Conservation (phyloP, 64 coral and sea anemone genomes). For the Catalaphyllia jardinei region DNA sequence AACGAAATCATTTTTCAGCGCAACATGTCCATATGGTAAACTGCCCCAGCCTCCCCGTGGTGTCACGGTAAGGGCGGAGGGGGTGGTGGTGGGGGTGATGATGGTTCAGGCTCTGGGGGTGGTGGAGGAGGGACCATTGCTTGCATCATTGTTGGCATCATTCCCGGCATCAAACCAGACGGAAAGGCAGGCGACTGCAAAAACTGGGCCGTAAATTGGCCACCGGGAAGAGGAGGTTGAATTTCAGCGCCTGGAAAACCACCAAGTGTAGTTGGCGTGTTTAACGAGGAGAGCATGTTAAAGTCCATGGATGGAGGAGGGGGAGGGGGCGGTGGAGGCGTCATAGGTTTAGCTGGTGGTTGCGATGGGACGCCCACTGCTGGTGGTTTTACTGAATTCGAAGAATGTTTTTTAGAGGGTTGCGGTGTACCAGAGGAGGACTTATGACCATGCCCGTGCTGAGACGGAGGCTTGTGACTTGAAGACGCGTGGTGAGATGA, state of each 20-base stretch:
- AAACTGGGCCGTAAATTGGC: conserved; percentile 21
- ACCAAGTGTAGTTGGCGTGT: conserved; percentile 23
- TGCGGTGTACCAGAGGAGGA: background rate
- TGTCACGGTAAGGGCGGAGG: conserved; percentile 70
- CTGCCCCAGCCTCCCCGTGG: background rate
- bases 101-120: conserved; percentile 70
- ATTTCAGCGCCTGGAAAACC: conserved; percentile 31
- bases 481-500: conserved; percentile 49
- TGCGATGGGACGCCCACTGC: background rate
- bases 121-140: conserved; percentile 57
- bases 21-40: background rate
- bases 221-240: conserved; percentile 38
- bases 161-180: background rate
- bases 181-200: conserved; percentile 49
- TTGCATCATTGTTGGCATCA: conserved; percentile 20
- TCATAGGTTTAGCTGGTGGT: conserved; percentile 26
- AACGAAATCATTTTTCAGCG: background rate
- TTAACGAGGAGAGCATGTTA: conserved; percentile 15
- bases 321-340: conserved; percentile 75
- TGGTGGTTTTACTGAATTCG: conserved; percentile 24
- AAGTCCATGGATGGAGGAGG: conserved; percentile 59
- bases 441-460: conserved; percentile 30
- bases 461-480: conserved; percentile 65
- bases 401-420: conserved; percentile 26
- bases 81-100: conserved; percentile 86